Conservation (phyloP, 1,140 invertebrate genomes). For the Pteromalus puparum region DNA sequence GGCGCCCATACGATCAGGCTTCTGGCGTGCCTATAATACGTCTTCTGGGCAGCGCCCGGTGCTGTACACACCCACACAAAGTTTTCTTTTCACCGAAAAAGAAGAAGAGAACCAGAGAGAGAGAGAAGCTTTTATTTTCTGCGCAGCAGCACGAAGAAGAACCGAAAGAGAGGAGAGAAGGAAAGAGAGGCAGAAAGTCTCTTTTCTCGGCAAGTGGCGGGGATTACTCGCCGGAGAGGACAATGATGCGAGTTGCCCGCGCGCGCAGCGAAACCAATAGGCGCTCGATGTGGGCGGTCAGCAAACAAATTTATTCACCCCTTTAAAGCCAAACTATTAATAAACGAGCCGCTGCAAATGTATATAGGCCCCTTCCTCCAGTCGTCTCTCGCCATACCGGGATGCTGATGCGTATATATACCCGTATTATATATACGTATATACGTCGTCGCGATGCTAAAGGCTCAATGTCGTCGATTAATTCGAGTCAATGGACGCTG, state of each 20-base stretch:
- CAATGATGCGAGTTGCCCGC: conserved; percentile 22
- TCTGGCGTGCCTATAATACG: not conserved
- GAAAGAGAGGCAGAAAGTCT: conserved; percentile 19
- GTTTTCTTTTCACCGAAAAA: conserved; percentile 37
- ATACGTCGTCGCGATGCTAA: not conserved
- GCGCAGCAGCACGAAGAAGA: not conserved
- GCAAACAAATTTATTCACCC: conserved; percentile 62
- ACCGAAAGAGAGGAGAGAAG: not conserved
- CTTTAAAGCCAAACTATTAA: conserved; percentile 64
- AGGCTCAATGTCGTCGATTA: conserved; percentile 39
- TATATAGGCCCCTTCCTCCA: not conserved
- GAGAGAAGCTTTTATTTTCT: conserved; percentile 4
- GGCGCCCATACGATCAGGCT: conserved; percentile 9
- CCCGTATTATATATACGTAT: conserved; percentile 13
- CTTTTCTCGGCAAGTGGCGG: conserved; percentile 28
- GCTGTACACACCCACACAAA: conserved; percentile 1
- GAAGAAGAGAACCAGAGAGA: not conserved
- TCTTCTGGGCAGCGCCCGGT: not conserved
- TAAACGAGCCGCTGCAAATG: conserved; percentile 52
- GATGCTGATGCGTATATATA: not conserved
- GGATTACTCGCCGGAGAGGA: conserved; percentile 33
- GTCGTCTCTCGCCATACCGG: not conserved
- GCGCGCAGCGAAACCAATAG: not conserved
- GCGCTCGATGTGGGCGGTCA: conserved; percentile 57
- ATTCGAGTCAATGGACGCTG: conserved; percentile 41